phyloP scores from a whole-genome alignment of 2,113 vertebrate genomes.

The Engystomops pustulosus region DNA sequence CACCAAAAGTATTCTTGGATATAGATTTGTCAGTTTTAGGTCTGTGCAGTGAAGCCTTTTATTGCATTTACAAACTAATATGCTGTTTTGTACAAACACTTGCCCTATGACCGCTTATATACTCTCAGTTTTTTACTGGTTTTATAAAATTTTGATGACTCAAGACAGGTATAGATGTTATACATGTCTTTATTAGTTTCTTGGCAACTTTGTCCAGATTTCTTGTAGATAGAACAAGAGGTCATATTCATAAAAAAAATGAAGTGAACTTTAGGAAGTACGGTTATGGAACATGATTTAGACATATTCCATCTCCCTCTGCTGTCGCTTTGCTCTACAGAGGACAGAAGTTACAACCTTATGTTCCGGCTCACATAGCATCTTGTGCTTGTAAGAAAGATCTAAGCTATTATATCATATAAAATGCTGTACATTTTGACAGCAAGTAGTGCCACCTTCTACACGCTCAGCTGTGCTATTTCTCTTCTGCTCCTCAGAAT shows the following conservation, averaged over 20 bases:
- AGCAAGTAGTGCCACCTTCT: constrained; percentile 3
- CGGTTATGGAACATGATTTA: constrained; percentile 14
- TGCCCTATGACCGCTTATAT: no score
- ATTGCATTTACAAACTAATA: no score
- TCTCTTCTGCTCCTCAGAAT: background rate
- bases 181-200: no score
- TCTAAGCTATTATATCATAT: constrained; percentile 36
- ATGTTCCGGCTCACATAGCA: constrained; percentile 16
- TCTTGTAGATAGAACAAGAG: background rate
- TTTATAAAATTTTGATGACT: no score
- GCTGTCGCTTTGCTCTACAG: constrained; percentile 11
- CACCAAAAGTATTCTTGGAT: no score
- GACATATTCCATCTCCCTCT: constrained; percentile 11
- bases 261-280: background rate
- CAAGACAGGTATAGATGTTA: no score
- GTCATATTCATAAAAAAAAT: background rate
- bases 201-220: no score
- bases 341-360: constrained; percentile 42
- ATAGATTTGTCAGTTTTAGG: no score
- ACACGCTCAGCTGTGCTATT: background rate
- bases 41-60: no score
- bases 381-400: constrained; percentile 2
- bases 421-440: constrained; percentile 17
- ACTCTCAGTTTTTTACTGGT: no score
- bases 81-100: no score